Conservation (phyloP, 1,140 invertebrate genomes). For the Brachionus koreanus region DNA sequence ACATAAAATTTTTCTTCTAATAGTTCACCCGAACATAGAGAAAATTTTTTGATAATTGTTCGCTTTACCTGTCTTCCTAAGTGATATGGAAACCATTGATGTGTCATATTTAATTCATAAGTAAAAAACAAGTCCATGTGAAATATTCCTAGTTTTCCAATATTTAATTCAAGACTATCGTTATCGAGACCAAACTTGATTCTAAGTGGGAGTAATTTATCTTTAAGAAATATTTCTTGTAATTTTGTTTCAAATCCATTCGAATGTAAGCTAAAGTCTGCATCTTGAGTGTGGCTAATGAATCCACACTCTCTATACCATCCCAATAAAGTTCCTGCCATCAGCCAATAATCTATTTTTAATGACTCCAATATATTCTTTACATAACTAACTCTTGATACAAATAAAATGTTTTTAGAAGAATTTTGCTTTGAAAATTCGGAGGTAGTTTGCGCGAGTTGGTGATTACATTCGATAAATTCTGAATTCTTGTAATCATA, state of each 20-base stretch:
- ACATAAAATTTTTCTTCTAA: background rate
- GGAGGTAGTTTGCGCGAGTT: background rate
- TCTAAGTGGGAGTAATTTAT: background rate
- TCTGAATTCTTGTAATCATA: background rate
- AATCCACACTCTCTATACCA: conserved; percentile 19
- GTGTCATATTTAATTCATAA: background rate
- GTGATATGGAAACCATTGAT: background rate
- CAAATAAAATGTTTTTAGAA: background rate
- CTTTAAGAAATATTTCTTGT: background rate
- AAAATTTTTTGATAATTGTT: background rate
- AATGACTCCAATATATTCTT: background rate
- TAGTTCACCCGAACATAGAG: background rate
- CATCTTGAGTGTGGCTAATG: conserved; percentile 2
- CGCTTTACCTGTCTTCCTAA: background rate
- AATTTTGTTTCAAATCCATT: background rate
- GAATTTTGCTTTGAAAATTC: background rate
- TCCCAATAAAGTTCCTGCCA: background rate
- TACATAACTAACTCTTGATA: background rate
- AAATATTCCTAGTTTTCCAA: background rate
- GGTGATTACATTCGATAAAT: conserved; percentile 3
- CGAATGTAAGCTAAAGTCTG: background rate
- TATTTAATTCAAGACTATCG: background rate
- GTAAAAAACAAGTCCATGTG: background rate
- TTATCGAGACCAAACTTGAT: background rate
- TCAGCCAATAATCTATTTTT: background rate